phyloP scores from a whole-genome alignment of 2,113 vertebrate genomes.

The Gallinago media region DNA sequence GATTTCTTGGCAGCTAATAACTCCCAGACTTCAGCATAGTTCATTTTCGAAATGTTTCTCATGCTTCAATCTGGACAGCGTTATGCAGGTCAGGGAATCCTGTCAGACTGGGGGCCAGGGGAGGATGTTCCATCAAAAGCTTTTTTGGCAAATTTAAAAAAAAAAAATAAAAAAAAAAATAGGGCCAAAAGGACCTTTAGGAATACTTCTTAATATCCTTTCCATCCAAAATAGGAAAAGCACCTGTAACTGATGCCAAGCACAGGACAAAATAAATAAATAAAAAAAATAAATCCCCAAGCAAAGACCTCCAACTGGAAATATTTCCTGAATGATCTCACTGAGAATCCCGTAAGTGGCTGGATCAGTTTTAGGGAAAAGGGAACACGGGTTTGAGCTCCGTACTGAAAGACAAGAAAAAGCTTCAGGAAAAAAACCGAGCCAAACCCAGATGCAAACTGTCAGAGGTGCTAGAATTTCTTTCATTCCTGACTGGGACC shows the following conservation, averaged over 20 bases:
- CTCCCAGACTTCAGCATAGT: conserved; percentile 48
- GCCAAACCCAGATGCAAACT: background rate
- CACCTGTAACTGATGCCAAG: conserved; percentile 65
- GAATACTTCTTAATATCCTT: conserved; percentile 61
- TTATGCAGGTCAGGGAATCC: conserved; percentile 58
- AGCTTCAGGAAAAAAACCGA: background rate
- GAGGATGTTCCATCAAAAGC: conserved; percentile 43
- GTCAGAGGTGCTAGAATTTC: background rate
- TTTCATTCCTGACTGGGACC: background rate
- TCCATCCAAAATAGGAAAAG: conserved; percentile 66
- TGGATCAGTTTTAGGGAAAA: conserved; percentile 18
- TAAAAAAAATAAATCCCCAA: background rate
- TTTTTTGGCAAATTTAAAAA: conserved; percentile 38
- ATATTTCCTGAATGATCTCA: conserved; percentile 37
- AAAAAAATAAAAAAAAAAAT: background rate
- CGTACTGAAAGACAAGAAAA: background rate
- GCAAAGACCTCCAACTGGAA: conserved; percentile 39
- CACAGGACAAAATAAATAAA: conserved; percentile 44
- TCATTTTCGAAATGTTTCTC: conserved; percentile 45
- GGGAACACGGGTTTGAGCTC: background rate
- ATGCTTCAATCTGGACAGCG: conserved; percentile 59
- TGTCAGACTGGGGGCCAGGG: conserved; percentile 59
- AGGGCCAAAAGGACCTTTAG: conserved; percentile 39
- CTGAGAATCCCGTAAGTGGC: conserved; percentile 56
- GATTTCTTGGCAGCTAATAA: conserved; percentile 51